Evolutionary conservation across 2,888 invertebrate species (phyloP).

Genomic region (Lepas anatifera): DNA sequence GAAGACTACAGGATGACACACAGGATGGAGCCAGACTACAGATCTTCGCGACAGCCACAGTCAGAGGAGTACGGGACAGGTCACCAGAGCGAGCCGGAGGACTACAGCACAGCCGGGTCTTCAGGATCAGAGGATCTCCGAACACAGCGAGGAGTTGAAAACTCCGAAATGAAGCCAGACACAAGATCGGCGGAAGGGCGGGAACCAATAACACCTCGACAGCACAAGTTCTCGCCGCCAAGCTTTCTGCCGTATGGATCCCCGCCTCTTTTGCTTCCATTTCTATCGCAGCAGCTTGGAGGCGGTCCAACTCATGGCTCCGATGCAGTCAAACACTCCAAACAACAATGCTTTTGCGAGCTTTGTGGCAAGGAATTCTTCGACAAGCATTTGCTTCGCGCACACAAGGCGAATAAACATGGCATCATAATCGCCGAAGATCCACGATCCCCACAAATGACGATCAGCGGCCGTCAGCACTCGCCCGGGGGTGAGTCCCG

Average conservation of each 20-base stretch:
- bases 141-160: not conserved
- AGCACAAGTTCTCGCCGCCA: conserved; percentile 19
- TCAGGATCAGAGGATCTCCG: not conserved
- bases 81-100: not conserved
- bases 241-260: conserved; percentile 21
- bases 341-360: conserved; percentile 46
- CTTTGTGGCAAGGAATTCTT: conserved; percentile 59
- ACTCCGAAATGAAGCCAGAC: not conserved
- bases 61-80: not conserved
- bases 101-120: not conserved
- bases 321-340: conserved; percentile 17
- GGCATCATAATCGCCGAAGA: not conserved
- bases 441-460: not conserved
- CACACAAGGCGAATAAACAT: conserved; percentile 2
- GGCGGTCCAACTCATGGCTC: not conserved
- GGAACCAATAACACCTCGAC: not conserved
- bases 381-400: conserved; percentile 51
- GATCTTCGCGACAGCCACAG: not conserved
- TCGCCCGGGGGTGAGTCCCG: not conserved
- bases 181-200: not conserved
- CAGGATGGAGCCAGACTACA: not conserved
- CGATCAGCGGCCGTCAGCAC: not conserved
- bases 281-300: conserved; percentile 17
- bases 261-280: conserved; percentile 23
- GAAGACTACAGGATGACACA: not conserved